Evolutionary conservation across 2,888 invertebrate genomes (phyloP), one percentile per base, ranked within the genome.

Genomic region (Eumerus sabulonum): DNA sequence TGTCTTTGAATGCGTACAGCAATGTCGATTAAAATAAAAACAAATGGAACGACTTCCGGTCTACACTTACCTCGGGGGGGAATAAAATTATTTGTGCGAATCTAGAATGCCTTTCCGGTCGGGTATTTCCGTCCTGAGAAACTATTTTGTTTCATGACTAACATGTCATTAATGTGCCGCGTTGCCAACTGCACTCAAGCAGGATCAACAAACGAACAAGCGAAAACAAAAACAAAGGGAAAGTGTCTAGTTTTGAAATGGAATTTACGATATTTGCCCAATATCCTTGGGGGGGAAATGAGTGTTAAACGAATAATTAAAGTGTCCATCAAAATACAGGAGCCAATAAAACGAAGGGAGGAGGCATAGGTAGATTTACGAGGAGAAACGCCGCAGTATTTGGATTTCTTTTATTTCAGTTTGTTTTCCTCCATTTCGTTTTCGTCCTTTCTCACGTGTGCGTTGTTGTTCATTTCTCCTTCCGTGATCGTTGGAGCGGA

Each of bases 251-350:
- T 27, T 27, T 27, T 27, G 7, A 66, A 72, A 66, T 60, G 67
- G 66, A 66, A 77, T 72, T 77, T 56, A 62, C 62, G 60, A 57
- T 66, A 50, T 40, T 19, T 67, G 67, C 51, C 62, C 66, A 44
- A 66, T 42, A 14, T 27, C 27, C 27, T 40, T 11, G 40, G 9
- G 36, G 5, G 40, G 40, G 40, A 40, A 40, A 40, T 40, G 40
- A n/a, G n/a, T 40, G 60, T 74, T 73, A 67, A 74, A 59, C 54
- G 67, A 74, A 62, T 68, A 74, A 68, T 68, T 74, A 74, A 74
- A 74, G 50, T 62, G 74, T 62, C 74, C 74, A 62, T 74, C 74
- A 74, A 74, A 68, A 68, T 74, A 60, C 60, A 60, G 60, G n/a
- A n/a, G n/a, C n/a, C n/a, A 60, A 3, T 38, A 54, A 51, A 14